phyloP scores from a whole-genome alignment of 2,797 vertebrate species.

The Ispidina lecontei region DNA sequence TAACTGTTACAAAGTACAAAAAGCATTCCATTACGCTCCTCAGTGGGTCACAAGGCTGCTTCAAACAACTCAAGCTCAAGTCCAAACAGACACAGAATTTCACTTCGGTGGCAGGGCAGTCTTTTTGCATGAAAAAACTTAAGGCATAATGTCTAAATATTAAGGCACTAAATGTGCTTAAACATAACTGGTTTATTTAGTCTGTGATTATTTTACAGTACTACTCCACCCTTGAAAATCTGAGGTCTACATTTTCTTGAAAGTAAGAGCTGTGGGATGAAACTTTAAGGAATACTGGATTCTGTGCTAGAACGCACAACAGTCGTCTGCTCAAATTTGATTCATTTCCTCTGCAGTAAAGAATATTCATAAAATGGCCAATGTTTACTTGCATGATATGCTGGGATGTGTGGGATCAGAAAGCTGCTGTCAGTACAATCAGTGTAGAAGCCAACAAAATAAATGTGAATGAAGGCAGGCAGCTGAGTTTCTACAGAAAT shows the following conservation, averaged over 20 bases:
- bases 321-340: neutral
- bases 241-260: neutral
- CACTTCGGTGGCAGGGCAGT: neutral
- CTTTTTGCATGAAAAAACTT: neutral
- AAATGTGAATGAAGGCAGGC: neutral
- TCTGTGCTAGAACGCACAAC: neutral
- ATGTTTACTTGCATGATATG: neutral
- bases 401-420: neutral
- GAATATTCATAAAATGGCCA: neutral
- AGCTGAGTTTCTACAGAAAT: conserved; percentile 20
- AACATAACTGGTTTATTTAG: neutral
- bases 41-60: neutral
- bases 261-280: neutral
- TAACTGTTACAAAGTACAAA: conserved; percentile 76
- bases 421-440: neutral
- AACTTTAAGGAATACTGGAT: neutral
- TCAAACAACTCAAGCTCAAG: conserved; percentile 23
- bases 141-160: neutral
- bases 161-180: neutral
- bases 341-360: neutral
- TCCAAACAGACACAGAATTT: neutral
- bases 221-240: neutral
- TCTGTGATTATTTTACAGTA: neutral
- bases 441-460: accelerated
- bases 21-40: conserved; percentile 54